A percentile compares a stretch with the other conserved stretches of the same genome.
Evolutionary conservation across 2,888 invertebrate genomes (phyloP).

Genomic region (Alviniconcha strummeri): DNA sequence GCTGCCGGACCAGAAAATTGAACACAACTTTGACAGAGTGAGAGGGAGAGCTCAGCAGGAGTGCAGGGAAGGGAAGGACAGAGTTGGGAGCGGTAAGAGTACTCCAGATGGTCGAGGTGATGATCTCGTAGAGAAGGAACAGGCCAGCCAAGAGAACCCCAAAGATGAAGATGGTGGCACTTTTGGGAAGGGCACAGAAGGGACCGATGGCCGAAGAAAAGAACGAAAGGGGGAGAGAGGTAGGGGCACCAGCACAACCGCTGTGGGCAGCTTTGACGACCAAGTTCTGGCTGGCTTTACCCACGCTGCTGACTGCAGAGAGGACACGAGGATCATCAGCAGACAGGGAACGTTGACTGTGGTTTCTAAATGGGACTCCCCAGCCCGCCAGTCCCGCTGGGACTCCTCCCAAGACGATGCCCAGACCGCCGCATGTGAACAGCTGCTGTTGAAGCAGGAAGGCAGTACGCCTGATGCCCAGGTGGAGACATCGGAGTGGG

Average conservation of each 20-base stretch:
- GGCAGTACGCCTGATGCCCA: no score
- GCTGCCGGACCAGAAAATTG: no score
- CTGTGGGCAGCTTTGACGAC: background rate
- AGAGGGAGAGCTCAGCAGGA: no score
- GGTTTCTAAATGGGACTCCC: conserved; percentile 25
- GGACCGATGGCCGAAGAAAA: background rate
- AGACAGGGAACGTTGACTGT: conserved; percentile 7
- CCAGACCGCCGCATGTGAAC: background rate
- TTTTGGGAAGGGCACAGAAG: background rate
- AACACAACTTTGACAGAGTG: no score
- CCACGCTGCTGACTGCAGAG: no score
- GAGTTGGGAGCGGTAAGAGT: no score
- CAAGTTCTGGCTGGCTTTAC: background rate
- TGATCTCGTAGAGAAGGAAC: background rate
- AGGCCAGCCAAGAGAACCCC: background rate
- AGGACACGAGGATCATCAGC: background rate
- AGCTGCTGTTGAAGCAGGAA: no score
- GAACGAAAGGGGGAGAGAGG: no score
- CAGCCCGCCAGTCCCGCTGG: conserved; percentile 29
- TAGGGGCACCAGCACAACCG: background rate
- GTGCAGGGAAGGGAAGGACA: no score
- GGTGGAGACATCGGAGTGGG: no score
- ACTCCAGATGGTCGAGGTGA: no score
- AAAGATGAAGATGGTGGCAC: background rate
- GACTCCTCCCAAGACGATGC: background rate